Evolutionary conservation across 2,797 vertebrate genomes (phyloP).

Genomic region (Trematomus bernacchii): DNA sequence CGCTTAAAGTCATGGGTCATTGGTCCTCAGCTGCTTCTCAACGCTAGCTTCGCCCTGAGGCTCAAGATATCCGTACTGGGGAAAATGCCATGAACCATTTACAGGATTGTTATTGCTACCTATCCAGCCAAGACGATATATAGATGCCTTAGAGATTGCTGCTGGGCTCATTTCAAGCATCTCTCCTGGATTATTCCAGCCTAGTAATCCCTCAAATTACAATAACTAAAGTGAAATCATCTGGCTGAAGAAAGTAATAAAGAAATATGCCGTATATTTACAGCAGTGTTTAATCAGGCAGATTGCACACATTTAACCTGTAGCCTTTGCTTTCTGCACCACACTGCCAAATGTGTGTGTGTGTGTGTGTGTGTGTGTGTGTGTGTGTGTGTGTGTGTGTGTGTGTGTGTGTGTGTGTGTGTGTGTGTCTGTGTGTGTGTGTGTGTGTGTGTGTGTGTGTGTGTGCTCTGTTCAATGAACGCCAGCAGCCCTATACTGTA

Average conservation of each 20-base stretch:
- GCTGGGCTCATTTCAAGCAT: background rate
- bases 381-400: too few species aligned
- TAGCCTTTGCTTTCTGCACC: too few species aligned
- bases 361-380: too few species aligned
- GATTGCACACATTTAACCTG: background rate
- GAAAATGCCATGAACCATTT: slow-evolving; percentile 30
- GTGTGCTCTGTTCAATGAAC: background rate
- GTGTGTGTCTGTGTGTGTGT: too few species aligned
- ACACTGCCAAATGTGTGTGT: too few species aligned
- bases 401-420: too few species aligned
- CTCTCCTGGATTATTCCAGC: slow-evolving; percentile 14
- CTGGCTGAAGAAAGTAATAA: background rate
- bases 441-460: too few species aligned
- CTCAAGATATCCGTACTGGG: slow-evolving; percentile 13
- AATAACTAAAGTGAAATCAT: background rate
- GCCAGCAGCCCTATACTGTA: too few species aligned
- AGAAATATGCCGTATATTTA: background rate
- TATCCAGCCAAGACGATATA: background rate
- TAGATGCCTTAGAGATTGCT: background rate
- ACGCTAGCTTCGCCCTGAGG: slow-evolving; percentile 19
- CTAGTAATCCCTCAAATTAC: background rate
- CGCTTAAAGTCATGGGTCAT: slow-evolving; percentile 25
- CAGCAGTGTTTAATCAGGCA: background rate
- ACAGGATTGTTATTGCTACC: slow-evolving; percentile 12
- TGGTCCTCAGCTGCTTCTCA: slow-evolving; percentile 42